These are phyloP conservation scores for Gymnosoma rotundatum DNA, from an alignment of 2,888 invertebrate genomes.

Conservation along the genomic window DNA sequence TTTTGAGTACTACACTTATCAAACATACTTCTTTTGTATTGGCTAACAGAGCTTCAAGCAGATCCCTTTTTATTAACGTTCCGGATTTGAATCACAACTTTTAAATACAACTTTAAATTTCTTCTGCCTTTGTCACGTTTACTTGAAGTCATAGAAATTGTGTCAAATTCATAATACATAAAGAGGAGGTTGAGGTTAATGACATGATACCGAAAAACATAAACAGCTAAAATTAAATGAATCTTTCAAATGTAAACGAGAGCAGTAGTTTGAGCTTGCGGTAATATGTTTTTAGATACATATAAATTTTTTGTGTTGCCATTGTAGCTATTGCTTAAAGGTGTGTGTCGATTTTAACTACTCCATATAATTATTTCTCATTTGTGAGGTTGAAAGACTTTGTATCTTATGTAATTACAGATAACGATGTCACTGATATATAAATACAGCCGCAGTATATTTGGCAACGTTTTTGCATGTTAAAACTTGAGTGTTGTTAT, in stretches of 20 bases:
- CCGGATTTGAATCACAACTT: no score
- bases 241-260: conserved; percentile 30
- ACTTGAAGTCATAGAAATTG: conserved; percentile 14
- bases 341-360: conserved; percentile 31
- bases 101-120: no score
- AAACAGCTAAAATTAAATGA: conserved; percentile 26
- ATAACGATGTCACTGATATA: conserved; percentile 26
- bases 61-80: no score
- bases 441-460: conserved; percentile 6
- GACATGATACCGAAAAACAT: conserved; percentile 31
- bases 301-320: neutral
- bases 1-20: no score
- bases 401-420: conserved; percentile 32
- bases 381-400: neutral
- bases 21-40: no score
- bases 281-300: neutral
- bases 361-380: conserved; percentile 3
- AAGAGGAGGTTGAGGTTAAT: conserved; percentile 50
- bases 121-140: neutral
- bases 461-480: conserved; percentile 34
- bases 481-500: conserved; percentile 39
- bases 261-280: conserved; percentile 41
- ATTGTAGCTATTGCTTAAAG: conserved; percentile 8
- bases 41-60: no score
- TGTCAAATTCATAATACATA: conserved; percentile 38